Percentiles rank a stretch among this genome's conserved stretches.
Evolutionary conservation across 2,113 vertebrate species (phyloP).

Genomic region (Mohoua ochrocephala): DNA sequence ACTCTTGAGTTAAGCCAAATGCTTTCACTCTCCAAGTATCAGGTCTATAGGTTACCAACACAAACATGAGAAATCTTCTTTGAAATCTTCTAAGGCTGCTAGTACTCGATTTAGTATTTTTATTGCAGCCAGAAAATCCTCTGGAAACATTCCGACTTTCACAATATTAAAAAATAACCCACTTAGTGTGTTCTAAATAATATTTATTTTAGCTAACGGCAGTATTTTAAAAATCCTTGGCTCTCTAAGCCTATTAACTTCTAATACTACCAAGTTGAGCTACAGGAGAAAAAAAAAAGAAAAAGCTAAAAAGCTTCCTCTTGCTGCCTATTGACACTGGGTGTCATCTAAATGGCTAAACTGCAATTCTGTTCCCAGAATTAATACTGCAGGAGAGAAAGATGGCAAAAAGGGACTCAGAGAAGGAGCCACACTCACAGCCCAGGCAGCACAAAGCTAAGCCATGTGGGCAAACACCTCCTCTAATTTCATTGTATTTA

Average conservation of each 20-base stretch:
- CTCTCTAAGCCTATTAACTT: constrained; percentile 68
- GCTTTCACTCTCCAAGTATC: constrained; percentile 20
- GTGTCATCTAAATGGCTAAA: constrained; percentile 15
- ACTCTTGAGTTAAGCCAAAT: constrained; percentile 31
- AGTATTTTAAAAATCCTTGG: constrained; percentile 62
- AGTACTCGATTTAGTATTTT: constrained; percentile 47
- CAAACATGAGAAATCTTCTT: constrained; percentile 17
- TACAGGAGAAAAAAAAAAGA: not conserved
- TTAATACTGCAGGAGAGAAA: not conserved
- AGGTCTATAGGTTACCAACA: constrained; percentile 34
- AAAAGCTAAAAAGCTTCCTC: not conserved
- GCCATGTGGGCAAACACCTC: constrained; percentile 43
- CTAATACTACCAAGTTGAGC: constrained; percentile 55
- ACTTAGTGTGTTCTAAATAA: constrained; percentile 33
- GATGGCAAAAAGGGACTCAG: not conserved
- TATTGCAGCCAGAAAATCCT: constrained; percentile 44
- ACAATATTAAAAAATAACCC: constrained; percentile 48
- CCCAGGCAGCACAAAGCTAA: constrained; percentile 47
- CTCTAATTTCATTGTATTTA: constrained; percentile 66
- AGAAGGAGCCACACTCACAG: not conserved
- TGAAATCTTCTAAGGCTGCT: not conserved
- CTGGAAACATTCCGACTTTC: constrained; percentile 53
- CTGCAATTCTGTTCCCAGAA: not conserved
- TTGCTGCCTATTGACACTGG: constrained; percentile 23
- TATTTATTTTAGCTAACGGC: constrained; percentile 63